A percentile compares a stretch with the other conserved stretches of the same genome.
These are phyloP conservation scores for Biston stratarius DNA, from an alignment of 2,888 invertebrate species.

Conservation along the genomic window DNA sequence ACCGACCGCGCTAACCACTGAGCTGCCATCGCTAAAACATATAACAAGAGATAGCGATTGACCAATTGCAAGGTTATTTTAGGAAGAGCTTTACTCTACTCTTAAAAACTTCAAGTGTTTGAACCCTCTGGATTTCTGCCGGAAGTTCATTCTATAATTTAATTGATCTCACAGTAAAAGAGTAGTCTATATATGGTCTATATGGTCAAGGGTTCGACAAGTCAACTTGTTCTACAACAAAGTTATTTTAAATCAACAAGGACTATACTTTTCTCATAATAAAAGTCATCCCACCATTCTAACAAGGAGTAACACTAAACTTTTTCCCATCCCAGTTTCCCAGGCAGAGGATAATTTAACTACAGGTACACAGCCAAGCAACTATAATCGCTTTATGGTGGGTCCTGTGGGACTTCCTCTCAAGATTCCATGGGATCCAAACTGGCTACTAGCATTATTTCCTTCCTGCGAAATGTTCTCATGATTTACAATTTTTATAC, in stretches of 20 bases:
- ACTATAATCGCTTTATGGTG: slow-evolving; percentile 33
- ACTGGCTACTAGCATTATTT: slow-evolving; percentile 23
- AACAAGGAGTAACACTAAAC: slow-evolving; percentile 2
- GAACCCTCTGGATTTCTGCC: no score
- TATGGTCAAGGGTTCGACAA: no score
- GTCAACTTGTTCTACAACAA: not conserved
- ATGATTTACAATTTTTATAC: slow-evolving; percentile 22
- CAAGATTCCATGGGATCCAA: slow-evolving; percentile 5
- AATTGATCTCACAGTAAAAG: no score
- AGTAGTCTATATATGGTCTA: no score
- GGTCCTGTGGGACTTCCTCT: slow-evolving; percentile 38
- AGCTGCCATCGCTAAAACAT: no score
- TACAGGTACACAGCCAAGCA: slow-evolving; percentile 10
- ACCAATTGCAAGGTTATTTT: no score
- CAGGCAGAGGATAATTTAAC: slow-evolving; percentile 34
- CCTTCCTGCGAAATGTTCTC: slow-evolving; percentile 21
- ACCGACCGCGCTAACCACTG: no score
- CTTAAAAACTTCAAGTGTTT: no score
- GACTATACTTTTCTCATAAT: not conserved
- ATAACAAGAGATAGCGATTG: no score
- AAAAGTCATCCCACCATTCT: slow-evolving; percentile 4
- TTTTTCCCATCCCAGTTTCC: slow-evolving; percentile 24
- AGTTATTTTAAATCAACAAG: not conserved
- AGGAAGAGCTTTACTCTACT: no score
- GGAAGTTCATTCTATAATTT: no score